Conservation (phyloP, 2,888 invertebrate species). For the Caenorhabditis wallacei region DNA sequence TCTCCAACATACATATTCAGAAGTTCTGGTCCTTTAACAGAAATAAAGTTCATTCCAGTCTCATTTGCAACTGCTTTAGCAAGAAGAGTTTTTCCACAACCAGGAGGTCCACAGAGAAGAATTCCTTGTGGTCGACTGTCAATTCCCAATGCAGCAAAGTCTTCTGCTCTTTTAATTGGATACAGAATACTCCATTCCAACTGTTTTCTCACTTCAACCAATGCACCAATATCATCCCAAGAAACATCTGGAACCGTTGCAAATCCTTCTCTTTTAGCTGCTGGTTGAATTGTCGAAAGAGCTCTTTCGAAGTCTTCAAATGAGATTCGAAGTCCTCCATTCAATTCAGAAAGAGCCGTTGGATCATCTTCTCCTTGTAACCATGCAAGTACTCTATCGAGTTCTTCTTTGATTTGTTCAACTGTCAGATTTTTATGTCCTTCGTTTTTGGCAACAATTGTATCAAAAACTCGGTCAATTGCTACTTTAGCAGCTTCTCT, state of each 20-base stretch:
- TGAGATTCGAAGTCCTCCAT: constrained; percentile 68
- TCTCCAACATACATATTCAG: constrained; percentile 99
- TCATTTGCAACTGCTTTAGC: constrained; percentile 99
- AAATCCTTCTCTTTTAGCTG: constrained; percentile 90
- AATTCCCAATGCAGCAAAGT: constrained; percentile 90
- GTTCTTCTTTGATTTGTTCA: constrained; percentile 73
- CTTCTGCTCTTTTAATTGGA: constrained; percentile 92
- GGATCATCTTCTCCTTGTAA: constrained; percentile 77
- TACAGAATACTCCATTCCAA: constrained; percentile 93
- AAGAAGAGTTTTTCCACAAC: constrained; percentile 91
- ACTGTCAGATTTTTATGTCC: constrained; percentile 68
- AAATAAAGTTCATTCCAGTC: constrained; percentile 98
- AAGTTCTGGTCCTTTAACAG: constrained; percentile 98
- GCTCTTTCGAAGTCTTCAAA: constrained; percentile 78
- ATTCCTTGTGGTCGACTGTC: constrained; percentile 89
- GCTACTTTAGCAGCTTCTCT: constrained; percentile 93
- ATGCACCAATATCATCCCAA: constrained; percentile 97
- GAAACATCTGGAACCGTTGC: constrained; percentile 97
- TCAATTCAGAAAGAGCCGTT: constrained; percentile 68
- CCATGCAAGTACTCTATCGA: constrained; percentile 76
- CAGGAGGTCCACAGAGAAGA: constrained; percentile 96
- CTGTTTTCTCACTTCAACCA: constrained; percentile 92
- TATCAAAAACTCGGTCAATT: constrained; percentile 87
- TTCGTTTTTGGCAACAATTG: constrained; percentile 68
- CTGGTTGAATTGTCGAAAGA: constrained; percentile 66